These are phyloP conservation scores for Rhodeus uyekii DNA, from an alignment of 2,797 vertebrate species.

Conservation along the genomic window DNA sequence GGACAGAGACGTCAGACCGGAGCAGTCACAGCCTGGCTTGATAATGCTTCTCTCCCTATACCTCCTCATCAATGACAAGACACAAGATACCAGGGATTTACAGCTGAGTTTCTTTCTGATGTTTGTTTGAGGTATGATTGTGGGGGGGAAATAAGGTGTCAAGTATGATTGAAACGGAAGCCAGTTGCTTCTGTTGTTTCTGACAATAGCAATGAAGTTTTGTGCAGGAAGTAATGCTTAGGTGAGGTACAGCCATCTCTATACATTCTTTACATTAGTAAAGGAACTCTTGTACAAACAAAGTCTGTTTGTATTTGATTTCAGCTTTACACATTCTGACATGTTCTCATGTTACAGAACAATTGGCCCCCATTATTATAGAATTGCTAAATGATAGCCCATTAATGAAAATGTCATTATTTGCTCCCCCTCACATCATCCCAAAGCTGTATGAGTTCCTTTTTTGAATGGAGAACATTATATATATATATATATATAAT, in stretches of 20 bases:
- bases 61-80: slow-evolving; percentile 73
- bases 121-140: slow-evolving; percentile 44
- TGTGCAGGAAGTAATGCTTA: slow-evolving; percentile 17
- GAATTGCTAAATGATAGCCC: neutral
- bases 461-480: neutral
- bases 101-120: slow-evolving; percentile 38
- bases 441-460: neutral
- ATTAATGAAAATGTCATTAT: neutral
- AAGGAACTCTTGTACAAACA: neutral
- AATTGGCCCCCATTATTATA: neutral
- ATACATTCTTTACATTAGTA: neutral
- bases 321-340: neutral
- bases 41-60: slow-evolving; percentile 68
- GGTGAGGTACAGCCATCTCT: neutral
- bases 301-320: neutral
- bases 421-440: neutral
- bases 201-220: slow-evolving; percentile 29
- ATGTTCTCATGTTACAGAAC: neutral
- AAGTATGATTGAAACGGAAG: slow-evolving; percentile 40
- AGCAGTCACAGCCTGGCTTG: slow-evolving; percentile 65
- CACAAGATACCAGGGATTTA: slow-evolving; percentile 65
- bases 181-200: slow-evolving; percentile 19
- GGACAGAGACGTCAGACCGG: slow-evolving; percentile 74
- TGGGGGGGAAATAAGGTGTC: slow-evolving; percentile 24
- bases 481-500: too few relatives aligned